Conservation (phyloP, 1,140 invertebrate genomes). For the Parasteatoda tepidariorum region DNA sequence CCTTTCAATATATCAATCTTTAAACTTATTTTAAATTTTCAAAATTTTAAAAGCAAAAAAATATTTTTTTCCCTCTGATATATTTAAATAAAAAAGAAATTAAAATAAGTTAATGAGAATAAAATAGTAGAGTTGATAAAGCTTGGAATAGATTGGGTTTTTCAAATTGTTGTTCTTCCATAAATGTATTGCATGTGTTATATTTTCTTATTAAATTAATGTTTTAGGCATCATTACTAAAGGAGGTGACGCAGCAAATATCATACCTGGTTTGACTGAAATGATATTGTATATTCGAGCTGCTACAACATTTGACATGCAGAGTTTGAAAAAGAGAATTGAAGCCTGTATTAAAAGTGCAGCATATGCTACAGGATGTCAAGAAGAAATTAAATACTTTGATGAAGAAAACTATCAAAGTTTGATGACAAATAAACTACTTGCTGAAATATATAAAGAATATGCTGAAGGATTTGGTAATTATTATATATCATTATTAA, state of each 20-base stretch:
- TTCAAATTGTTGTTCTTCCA: no score
- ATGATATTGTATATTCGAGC: constrained; percentile 66
- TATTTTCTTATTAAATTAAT: no score
- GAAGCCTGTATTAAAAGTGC: constrained; percentile 66
- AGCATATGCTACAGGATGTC: constrained; percentile 67
- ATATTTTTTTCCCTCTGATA: no score
- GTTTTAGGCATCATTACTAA: constrained; percentile 65
- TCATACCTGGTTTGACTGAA: constrained; percentile 68
- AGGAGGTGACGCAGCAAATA: constrained; percentile 67
- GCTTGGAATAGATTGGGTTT: no score
- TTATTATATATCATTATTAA: neutral
- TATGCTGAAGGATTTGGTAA: constrained; percentile 62
- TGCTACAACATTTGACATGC: constrained; percentile 64
- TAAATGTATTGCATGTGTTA: no score
- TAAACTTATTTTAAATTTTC: no score
- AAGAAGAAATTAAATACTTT: constrained; percentile 18
- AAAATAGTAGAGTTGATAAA: no score
- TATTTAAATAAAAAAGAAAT: no score
- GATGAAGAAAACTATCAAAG: constrained; percentile 39
- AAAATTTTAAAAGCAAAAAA: no score
- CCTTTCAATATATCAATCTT: no score
- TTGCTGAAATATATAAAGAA: constrained; percentile 63
- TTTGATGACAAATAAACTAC: constrained; percentile 64
- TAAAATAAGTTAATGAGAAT: no score
- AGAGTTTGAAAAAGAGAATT: constrained; percentile 65